Percentiles rank a stretch among this genome's conserved stretches.
Evolutionary conservation across 2,797 vertebrate species (phyloP).

Genomic region (Salmo trutta): DNA sequence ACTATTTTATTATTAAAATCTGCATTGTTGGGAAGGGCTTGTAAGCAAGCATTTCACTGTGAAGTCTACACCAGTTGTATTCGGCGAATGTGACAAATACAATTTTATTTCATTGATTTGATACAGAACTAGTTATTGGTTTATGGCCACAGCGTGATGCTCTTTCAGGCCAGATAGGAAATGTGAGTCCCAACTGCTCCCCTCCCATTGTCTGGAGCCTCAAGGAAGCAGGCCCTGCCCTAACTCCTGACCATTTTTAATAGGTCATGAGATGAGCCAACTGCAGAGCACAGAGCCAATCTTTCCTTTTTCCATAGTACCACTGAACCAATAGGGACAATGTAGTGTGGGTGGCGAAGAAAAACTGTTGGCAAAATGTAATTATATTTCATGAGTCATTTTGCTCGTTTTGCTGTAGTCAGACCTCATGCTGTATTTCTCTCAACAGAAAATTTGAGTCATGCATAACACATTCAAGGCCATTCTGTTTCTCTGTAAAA

Average conservation of each 20-base stretch:
- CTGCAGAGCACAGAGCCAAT: slow-evolving; percentile 53
- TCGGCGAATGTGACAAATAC: no score
- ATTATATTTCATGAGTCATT: background rate
- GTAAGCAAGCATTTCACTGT: no score
- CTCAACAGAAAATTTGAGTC: background rate
- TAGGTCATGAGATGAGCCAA: slow-evolving; percentile 61
- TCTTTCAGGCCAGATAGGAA: slow-evolving; percentile 58
- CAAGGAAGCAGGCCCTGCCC: slow-evolving; percentile 80
- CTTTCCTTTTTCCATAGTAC: slow-evolving; percentile 17
- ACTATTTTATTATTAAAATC: no score
- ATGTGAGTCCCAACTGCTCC: slow-evolving; percentile 61
- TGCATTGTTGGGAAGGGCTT: no score
- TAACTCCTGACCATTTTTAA: slow-evolving; percentile 72
- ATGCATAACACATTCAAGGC: background rate
- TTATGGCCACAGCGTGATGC: slow-evolving; percentile 23
- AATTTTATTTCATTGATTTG: no score
- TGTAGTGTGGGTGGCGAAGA: slow-evolving; percentile 1
- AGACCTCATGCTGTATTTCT: background rate
- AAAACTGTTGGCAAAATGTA: background rate
- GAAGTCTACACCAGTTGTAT: no score
- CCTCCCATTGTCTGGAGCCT: slow-evolving; percentile 69
- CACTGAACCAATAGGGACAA: background rate
- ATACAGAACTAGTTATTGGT: background rate
- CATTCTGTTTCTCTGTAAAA: background rate
- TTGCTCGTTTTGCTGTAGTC: background rate